A percentile compares a stretch with the other conserved stretches of the same genome.
Evolutionary conservation across 2,888 invertebrate genomes (phyloP).

Genomic region (Amphipoea oculea): DNA sequence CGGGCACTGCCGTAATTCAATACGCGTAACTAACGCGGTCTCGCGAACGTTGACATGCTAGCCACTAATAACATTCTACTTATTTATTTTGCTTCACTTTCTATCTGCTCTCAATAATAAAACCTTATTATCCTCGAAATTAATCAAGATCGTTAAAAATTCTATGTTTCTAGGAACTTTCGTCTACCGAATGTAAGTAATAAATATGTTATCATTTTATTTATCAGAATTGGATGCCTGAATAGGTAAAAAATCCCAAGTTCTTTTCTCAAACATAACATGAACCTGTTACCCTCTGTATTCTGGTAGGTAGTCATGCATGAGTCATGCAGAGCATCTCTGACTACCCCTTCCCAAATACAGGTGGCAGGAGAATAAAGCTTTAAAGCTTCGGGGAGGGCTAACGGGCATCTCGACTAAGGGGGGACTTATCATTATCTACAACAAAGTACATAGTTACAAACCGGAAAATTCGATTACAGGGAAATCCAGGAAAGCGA

Average conservation of each 20-base stretch:
- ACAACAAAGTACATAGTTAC: background rate
- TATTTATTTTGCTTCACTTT: slow-evolving; percentile 46
- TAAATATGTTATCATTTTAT: background rate
- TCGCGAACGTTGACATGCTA: slow-evolving; percentile 69
- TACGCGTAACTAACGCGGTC: slow-evolving; percentile 65
- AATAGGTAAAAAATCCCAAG: background rate
- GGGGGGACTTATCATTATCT: background rate
- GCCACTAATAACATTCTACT: slow-evolving; percentile 18
- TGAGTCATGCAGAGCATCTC: background rate
- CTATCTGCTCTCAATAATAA: slow-evolving; percentile 9
- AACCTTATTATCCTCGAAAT: background rate
- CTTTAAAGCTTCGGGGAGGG: background rate
- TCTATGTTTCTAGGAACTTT: background rate
- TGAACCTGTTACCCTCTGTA: too few species aligned
- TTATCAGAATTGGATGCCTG: background rate
- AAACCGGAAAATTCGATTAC: background rate
- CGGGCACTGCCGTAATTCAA: slow-evolving; percentile 70
- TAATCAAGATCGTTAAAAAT: background rate
- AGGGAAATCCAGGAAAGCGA: background rate
- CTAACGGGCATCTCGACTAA: background rate
- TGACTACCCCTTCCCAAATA: background rate
- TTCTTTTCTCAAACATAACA: background rate
- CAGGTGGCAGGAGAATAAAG: background rate
- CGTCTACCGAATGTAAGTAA: background rate
- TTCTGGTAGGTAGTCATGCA: background rate